Conservation (phyloP, 2,113 vertebrate genomes). For the Gadus chalcogrammus region DNA sequence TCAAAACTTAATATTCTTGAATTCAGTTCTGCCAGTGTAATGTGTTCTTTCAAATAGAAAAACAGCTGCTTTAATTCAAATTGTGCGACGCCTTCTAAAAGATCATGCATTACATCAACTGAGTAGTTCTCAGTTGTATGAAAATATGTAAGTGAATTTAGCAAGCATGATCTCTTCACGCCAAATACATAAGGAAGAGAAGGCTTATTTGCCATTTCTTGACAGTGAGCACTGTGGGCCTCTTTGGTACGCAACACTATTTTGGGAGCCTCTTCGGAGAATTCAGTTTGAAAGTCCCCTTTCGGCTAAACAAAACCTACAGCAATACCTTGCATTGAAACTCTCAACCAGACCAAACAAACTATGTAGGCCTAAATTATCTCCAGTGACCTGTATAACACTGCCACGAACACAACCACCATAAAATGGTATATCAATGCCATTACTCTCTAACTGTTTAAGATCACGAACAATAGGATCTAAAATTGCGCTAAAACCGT, state of each 20-base stretch:
- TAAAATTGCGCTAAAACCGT: no score
- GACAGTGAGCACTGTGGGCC: conserved; percentile 11
- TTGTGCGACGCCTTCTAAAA: neutral
- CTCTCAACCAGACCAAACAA: conserved; percentile 27
- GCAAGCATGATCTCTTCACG: neutral
- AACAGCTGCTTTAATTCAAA: neutral
- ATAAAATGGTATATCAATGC: conserved; percentile 3
- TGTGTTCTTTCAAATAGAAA: neutral
- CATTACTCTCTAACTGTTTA: conserved; percentile 20
- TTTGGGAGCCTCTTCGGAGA: conserved; percentile 16
- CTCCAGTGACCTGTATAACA: conserved; percentile 19
- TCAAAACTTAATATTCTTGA: conserved; percentile 7
- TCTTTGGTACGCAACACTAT: conserved; percentile 15
- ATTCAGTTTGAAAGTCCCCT: conserved; percentile 15
- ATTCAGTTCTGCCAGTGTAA: neutral
- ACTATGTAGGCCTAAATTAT: conserved; percentile 8
- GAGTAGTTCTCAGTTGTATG: neutral
- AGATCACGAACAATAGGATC: no score
- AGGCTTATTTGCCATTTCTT: conserved; percentile 11
- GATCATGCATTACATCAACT: neutral
- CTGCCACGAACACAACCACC: neutral
- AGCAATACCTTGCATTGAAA: conserved; percentile 14
- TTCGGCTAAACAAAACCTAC: conserved; percentile 26
- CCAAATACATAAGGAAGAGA: conserved; percentile 21
- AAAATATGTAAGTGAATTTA: neutral